These are phyloP conservation scores for Rhagium mordax DNA, from an alignment of 2,888 invertebrate species.

Conservation along the genomic window DNA sequence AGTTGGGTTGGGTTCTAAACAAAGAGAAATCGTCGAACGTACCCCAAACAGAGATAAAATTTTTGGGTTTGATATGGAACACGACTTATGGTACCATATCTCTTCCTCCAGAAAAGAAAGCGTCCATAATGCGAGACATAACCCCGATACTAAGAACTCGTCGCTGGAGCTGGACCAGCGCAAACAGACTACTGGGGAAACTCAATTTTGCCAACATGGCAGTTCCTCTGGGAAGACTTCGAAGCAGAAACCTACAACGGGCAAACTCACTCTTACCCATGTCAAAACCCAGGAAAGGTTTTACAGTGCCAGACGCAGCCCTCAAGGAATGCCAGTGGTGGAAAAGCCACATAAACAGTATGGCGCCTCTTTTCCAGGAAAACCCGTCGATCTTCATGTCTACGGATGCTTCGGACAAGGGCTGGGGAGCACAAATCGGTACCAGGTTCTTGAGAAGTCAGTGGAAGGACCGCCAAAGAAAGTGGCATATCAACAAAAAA, in stretches of 20 bases:
- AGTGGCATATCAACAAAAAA: not conserved
- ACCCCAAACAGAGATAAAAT: slow-evolving; percentile 11
- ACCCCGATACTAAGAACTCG: not conserved
- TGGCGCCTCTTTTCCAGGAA: not conserved
- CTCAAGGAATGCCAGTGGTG: not conserved
- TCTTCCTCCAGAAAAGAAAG: slow-evolving; percentile 25
- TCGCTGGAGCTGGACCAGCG: slow-evolving; percentile 24
- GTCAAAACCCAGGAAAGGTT: not conserved
- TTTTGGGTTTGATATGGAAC: slow-evolving; percentile 41
- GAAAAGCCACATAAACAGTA: not conserved
- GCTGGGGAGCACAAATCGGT: not conserved
- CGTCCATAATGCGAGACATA: slow-evolving; percentile 21
- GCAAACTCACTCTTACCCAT: slow-evolving; percentile 23
- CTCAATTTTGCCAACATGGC: slow-evolving; percentile 38
- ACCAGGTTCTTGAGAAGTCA: not conserved
- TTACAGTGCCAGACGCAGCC: not conserved
- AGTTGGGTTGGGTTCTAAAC: slow-evolving; percentile 38
- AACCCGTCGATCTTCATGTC: not conserved
- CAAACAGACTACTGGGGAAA: slow-evolving; percentile 26
- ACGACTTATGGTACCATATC: slow-evolving; percentile 13
- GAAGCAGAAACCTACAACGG: slow-evolving; percentile 18
- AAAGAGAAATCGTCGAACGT: slow-evolving; percentile 25
- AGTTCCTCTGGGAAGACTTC: slow-evolving; percentile 40
- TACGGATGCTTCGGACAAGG: not conserved
- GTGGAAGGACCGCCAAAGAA: not conserved